Evolutionary conservation across 35 echinoderm and acorn worm species (phyloP).

Genomic region (Heliocidaris tuberculata): DNA sequence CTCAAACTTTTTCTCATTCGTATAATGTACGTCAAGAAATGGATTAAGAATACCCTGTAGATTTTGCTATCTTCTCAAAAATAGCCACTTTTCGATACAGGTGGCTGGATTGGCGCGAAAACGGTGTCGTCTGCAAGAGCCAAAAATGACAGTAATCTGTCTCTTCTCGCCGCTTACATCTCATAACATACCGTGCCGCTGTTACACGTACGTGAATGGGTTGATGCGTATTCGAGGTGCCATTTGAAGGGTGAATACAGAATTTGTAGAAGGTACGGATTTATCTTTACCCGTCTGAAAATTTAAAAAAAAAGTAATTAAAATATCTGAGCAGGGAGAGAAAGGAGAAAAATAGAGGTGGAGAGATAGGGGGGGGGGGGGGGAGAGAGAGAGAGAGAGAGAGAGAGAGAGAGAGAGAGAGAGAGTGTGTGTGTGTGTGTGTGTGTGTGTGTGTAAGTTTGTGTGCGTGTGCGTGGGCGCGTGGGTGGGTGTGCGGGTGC

Average conservation of each 20-base stretch:
- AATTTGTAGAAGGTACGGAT: not conserved
- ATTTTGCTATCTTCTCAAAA: slow-evolving; percentile 19
- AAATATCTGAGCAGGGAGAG: too few species aligned
- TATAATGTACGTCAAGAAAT: not conserved
- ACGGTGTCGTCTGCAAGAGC: not conserved
- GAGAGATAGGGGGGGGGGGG: too few species aligned
- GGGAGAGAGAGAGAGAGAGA: too few species aligned
- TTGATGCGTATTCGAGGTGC: not conserved
- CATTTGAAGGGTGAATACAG: not conserved
- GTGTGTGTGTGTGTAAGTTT: too few species aligned
- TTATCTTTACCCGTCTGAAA: too few species aligned
- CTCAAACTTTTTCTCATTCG: not conserved
- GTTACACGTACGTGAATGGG: not conserved
- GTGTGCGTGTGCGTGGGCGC: too few species aligned
- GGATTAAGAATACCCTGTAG: not conserved
- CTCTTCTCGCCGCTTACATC: not conserved
- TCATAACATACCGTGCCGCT: not conserved
- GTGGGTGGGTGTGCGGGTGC: too few species aligned
- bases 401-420: too few species aligned
- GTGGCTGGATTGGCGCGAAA: not conserved
- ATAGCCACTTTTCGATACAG: slow-evolving; percentile 20
- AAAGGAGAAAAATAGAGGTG: too few species aligned
- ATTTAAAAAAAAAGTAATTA: too few species aligned
- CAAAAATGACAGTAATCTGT: not conserved
- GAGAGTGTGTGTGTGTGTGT: too few species aligned